Evolutionary conservation across 2,888 invertebrate genomes (phyloP).

Genomic region (Colostygia pectinataria): DNA sequence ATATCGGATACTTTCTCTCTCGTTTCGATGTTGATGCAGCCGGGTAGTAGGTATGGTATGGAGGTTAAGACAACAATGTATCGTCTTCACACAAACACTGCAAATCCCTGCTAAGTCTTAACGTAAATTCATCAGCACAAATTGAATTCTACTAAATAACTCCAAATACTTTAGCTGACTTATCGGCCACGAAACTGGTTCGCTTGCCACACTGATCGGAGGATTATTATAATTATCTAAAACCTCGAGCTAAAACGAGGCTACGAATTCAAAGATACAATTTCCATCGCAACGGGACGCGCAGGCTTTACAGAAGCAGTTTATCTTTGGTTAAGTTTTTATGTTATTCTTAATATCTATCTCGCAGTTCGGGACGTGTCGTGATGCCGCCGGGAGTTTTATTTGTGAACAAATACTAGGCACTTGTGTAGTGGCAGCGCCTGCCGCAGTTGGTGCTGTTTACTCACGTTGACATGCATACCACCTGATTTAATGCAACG

Average conservation of each 20-base stretch:
- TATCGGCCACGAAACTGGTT: conserved; percentile 36
- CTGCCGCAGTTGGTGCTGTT: conserved; percentile 60
- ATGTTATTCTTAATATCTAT: conserved; percentile 61
- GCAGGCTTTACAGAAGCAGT: conserved; percentile 32
- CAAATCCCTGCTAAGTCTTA: conserved; percentile 46
- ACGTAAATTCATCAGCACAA: conserved; percentile 37
- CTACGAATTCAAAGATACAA: conserved; percentile 22
- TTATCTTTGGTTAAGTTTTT: conserved; percentile 45
- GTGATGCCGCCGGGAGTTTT: conserved; percentile 61
- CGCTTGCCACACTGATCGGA: conserved; percentile 35
- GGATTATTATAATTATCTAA: conserved; percentile 37
- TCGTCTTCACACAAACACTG: conserved; percentile 57
- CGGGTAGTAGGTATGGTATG: conserved; percentile 66
- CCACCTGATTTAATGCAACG: conserved; percentile 57
- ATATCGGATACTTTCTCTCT: conserved; percentile 73
- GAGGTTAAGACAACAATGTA: conserved; percentile 79
- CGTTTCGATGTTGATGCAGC: conserved; percentile 66
- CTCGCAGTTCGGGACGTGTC: conserved; percentile 56
- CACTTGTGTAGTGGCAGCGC: conserved; percentile 53
- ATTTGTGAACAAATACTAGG: conserved; percentile 74
- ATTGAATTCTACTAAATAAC: conserved; percentile 34
- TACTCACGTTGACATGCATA: conserved; percentile 72
- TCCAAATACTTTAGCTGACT: conserved; percentile 21
- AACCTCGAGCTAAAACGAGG: conserved; percentile 23
- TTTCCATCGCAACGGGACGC: conserved; percentile 12